Base-by-base conservation (phyloP, 2,113 vertebrate genomes). In the Apistogramma diplotaenia region DNA sequence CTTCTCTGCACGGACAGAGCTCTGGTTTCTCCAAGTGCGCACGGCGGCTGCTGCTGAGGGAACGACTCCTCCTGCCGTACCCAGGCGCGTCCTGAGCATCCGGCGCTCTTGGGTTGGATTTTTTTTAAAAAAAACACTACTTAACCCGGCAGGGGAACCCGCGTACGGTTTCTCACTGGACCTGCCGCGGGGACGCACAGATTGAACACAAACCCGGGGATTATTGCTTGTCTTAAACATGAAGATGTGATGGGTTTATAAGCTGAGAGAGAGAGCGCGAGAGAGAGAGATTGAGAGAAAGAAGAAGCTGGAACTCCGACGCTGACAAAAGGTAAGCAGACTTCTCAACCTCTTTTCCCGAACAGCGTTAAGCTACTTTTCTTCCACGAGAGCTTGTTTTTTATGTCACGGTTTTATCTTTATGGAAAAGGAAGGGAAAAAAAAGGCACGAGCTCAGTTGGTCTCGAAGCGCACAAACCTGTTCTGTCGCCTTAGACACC, bases 211-310 rank as follows among this genome's bases (percentile, higher is more conserved):
- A 60, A 67, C 77, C 80, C 77, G 87, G 60, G 94, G 92, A 94
- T 93, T 93, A 94, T 89, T 93, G 79, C 82, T 91, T 87, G 65
- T 81, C 91, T 89, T 77, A 74, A 89, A 79, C 15, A 93, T 88
- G 93, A 94, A 93, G 92, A 95, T 93, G 94, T 94, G 88, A 94
- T 83, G 91, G 91, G 70, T 88, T 92, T 92, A 72, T 67, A 74
- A 76, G 78, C 90, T 81, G 76, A 65, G 76, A 87, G 74, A 35
- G 8, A 88, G 71, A 33, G 35, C 9, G 35, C 3, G 9, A 37
- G 33, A 16, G 37, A 65, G 60, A 15, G 21, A 6, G 35, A 2
- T 3, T 9, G 67, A 40, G 4, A 83, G 46, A 83, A 90, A 84
- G 84, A 83, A 84, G 79, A 87, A 81, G 87, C 82, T 89, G 79